A percentile compares a stretch with the other conserved stretches of the same genome.
Conservation (phyloP, 2,113 vertebrate genomes). For the Arvicanthis niloticus region DNA sequence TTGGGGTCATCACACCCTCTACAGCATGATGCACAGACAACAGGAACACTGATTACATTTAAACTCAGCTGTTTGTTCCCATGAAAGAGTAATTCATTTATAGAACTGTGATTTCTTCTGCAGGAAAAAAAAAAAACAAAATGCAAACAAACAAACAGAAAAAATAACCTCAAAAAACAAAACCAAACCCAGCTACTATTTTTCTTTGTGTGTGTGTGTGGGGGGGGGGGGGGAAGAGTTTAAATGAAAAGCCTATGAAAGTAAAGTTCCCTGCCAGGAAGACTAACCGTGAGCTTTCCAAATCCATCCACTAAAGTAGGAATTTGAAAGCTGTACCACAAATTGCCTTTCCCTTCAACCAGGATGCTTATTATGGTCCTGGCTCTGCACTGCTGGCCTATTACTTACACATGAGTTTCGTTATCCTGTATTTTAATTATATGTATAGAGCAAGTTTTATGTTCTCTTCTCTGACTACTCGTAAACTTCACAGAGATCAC, state of each 20-base stretch:
- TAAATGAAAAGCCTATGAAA: constrained; percentile 73
- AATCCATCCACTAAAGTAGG: constrained; percentile 74
- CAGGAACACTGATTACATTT: background rate
- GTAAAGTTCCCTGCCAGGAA: constrained; percentile 69
- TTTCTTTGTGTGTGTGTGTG: too few relatives aligned
- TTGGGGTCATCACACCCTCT: background rate
- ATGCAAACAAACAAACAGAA: too few relatives aligned
- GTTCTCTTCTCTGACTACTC: constrained; percentile 76
- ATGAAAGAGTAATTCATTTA: constrained; percentile 61
- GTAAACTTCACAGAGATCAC: constrained; percentile 82
- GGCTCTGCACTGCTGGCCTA: constrained; percentile 70
- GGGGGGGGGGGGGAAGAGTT: constrained; percentile 29
- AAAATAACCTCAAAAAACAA: background rate
- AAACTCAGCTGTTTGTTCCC: constrained; percentile 43
- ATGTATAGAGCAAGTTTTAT: constrained; percentile 77
- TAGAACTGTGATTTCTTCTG: constrained; percentile 64
- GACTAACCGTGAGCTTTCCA: constrained; percentile 76
- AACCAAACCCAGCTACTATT: constrained; percentile 73
- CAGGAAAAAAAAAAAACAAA: background rate
- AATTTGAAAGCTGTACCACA: constrained; percentile 80
- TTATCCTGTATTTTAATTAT: constrained; percentile 83
- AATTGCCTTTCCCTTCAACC: constrained; percentile 79
- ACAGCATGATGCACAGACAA: background rate
- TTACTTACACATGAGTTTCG: constrained; percentile 80
- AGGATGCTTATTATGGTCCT: constrained; percentile 77